Evolutionary conservation across 2,113 vertebrate genomes (phyloP), one percentile per base, ranked within the genome.

Genomic region (Catharus bicknelli): DNA sequence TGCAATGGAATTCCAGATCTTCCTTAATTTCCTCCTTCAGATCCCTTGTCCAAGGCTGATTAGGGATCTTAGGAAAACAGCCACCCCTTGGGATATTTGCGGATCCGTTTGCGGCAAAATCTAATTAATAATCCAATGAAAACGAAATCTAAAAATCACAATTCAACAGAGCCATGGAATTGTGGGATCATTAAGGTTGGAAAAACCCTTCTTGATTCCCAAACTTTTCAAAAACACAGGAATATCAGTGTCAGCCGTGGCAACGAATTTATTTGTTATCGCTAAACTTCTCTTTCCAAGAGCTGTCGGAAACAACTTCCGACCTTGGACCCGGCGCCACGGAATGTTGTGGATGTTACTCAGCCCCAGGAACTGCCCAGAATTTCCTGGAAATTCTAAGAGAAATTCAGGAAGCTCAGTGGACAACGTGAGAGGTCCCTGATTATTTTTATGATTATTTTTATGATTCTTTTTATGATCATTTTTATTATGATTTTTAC

Each of bases 91-190:
- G 58, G 15, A 63, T 47, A 63, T 47, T 27, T 40, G 18, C 18
- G 22, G 14, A 23, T 63, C 27, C 0, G 0, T 47, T 63, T 4
- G 21, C 11, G 20, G 21, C 4, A 38, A n/a, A 40, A 63, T 18
- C 14, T 2, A 18, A 48, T n/a, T 7, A 47, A 38, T 4, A 47
- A 10, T 15, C 18, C 22, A 7, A 6, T 0, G 4, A 9, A 36
- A 72, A 21, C 0, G 0, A n/a, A n/a, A 55, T 10, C 5, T 1
- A 4, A 12, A 27, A 18, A 40, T 47, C 23, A 7, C 13, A 9
- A 18, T 54, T 26, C 3, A 47, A n/a, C 9, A 18, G 6, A 19
- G 17, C 5, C 40, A 4, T 0, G 6, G 42, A 64, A 29, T 7
- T 7, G 3, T 0, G 0, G n/a, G 27, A 38, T 38, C 9, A 2